A percentile compares a stretch with the other conserved stretches of the same genome.
phyloP scores from a whole-genome alignment of 2,888 invertebrate species.

The Syrphus vitripennis region DNA sequence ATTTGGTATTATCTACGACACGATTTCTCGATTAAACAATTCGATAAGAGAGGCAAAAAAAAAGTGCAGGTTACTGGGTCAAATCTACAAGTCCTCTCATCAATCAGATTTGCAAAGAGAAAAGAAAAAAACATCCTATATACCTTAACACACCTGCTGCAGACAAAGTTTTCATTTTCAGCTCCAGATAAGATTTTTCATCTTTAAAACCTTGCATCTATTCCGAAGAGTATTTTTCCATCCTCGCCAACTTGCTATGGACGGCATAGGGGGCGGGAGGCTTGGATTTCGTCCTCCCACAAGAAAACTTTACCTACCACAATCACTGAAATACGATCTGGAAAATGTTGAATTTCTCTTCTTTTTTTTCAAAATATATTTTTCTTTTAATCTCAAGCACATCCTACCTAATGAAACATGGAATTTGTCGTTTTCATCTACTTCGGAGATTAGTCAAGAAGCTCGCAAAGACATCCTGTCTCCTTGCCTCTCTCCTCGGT shows the following conservation, averaged over 20 bases:
- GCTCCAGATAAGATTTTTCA: no score
- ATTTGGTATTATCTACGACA: not conserved
- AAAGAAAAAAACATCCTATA: not conserved
- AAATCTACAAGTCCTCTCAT: slow-evolving; percentile 13
- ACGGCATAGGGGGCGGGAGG: no score
- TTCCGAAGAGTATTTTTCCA: not conserved
- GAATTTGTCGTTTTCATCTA: slow-evolving; percentile 34
- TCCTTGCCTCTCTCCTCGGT: not conserved
- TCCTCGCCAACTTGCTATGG: no score
- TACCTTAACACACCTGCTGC: not conserved
- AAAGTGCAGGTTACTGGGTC: slow-evolving; percentile 2
- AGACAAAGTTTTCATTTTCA: not conserved
- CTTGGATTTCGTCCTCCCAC: not conserved
- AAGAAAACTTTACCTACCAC: slow-evolving; percentile 10
- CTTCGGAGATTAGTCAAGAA: slow-evolving; percentile 36
- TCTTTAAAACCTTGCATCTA: not conserved
- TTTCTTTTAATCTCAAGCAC: slow-evolving; percentile 6
- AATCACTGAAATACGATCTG: slow-evolving; percentile 43
- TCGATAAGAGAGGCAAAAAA: not conserved
- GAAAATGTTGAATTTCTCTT: slow-evolving; percentile 3
- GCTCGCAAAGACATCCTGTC: slow-evolving; percentile 6
- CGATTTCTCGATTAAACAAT: not conserved
- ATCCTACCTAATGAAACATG: slow-evolving; percentile 19
- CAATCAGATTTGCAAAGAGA: not conserved
- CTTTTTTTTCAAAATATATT: no score